Evolutionary conservation across 2,113 vertebrate species (phyloP).

Genomic region (Cyprinodon variegatus): DNA sequence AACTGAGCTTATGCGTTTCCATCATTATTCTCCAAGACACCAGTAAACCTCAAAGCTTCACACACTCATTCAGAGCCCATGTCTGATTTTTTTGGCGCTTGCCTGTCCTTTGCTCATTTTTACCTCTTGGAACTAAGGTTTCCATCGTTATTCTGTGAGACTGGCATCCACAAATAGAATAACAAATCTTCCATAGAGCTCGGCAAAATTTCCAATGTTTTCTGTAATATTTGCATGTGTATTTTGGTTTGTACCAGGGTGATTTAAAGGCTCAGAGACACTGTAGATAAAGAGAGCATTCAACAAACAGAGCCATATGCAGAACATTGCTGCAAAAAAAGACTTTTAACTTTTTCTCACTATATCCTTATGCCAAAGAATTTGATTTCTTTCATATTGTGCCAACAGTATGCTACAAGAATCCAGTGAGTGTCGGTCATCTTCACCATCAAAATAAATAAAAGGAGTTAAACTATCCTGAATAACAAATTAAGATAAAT

Average conservation of each 20-base stretch:
- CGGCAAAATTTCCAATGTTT: not conserved
- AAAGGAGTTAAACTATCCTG: not conserved
- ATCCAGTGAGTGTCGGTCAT: not conserved
- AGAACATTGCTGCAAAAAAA: not conserved
- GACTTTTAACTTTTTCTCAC: not conserved
- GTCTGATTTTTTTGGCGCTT: not conserved
- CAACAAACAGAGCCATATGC: not conserved
- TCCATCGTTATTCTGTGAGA: not conserved
- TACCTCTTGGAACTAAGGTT: not conserved
- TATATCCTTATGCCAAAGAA: not conserved
- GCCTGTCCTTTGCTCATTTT: not conserved
- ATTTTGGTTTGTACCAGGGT: not conserved
- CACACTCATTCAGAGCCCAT: not conserved
- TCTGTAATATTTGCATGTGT: not conserved
- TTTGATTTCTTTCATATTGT: not conserved
- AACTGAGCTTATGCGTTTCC: not conserved
- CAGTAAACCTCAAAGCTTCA: not conserved
- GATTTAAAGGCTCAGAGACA: constrained; percentile 2
- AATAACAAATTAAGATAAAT: not conserved
- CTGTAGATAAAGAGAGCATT: not conserved
- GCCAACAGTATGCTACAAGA: not conserved
- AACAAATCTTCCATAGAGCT: not conserved
- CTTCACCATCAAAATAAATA: not conserved
- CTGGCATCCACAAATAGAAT: not conserved
- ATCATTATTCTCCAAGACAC: not conserved